Percentiles rank a stretch among this genome's conserved stretches.
phyloP scores from a whole-genome alignment of 2,797 vertebrate genomes.

The Acanthornis magna region DNA sequence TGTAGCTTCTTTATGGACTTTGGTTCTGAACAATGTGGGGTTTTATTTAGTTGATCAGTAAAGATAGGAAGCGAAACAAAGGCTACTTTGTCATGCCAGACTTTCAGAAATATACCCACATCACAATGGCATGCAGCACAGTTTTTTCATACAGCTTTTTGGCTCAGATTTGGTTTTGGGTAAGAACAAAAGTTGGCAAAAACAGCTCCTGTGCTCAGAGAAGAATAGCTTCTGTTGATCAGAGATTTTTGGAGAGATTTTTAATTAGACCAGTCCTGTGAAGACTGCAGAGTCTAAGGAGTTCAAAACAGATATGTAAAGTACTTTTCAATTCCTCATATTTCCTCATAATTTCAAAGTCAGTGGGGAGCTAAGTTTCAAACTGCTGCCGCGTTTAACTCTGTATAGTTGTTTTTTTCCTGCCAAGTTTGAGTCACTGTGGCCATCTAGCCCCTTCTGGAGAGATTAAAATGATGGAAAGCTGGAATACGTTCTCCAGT shows the following conservation, averaged over 20 bases:
- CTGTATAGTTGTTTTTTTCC: background rate
- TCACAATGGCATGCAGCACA: conserved; percentile 23
- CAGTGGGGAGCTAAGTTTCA: conserved; percentile 1
- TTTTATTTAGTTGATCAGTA: conserved; percentile 44
- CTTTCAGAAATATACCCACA: conserved; percentile 14
- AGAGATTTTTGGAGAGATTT: conserved; percentile 35
- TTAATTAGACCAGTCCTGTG: conserved; percentile 34
- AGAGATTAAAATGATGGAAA: background rate
- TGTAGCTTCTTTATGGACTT: conserved; percentile 7
- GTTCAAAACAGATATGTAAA: conserved; percentile 30
- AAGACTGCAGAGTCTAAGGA: background rate
- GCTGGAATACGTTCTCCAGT: background rate
- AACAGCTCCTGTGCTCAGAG: conserved; percentile 24
- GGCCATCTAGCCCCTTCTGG: background rate
- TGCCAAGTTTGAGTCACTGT: conserved; percentile 14
- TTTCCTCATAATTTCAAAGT: conserved; percentile 31
- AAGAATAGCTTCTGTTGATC: conserved; percentile 50
- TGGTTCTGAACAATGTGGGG: conserved; percentile 13
- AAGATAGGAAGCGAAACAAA: conserved; percentile 40
- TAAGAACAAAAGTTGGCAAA: conserved; percentile 48
- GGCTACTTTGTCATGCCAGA: conserved; percentile 15
- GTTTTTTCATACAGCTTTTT: conserved; percentile 28
- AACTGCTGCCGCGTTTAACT: background rate
- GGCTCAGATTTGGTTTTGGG: conserved; percentile 8
- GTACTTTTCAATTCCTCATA: conserved; percentile 23